phyloP scores from a whole-genome alignment of 2,113 vertebrate genomes.

The Hippoglossus stenolepis region DNA sequence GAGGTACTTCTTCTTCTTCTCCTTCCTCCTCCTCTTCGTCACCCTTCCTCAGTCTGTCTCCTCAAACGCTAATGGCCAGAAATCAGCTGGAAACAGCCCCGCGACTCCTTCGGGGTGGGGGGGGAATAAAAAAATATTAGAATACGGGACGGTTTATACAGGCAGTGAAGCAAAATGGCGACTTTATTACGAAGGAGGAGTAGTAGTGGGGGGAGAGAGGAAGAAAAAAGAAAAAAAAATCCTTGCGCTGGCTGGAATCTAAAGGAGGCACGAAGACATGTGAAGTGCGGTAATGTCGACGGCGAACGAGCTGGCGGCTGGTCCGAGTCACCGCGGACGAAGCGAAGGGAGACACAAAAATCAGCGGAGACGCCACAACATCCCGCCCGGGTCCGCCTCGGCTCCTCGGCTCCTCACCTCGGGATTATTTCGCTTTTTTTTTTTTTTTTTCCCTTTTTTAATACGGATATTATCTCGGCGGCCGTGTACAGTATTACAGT shows the following conservation, averaged over 20 bases:
- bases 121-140: conserved; percentile 70
- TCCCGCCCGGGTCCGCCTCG: conserved; percentile 41
- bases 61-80: conserved; percentile 66
- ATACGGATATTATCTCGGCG: conserved; percentile 81
- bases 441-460: neutral
- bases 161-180: conserved; percentile 95
- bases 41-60: conserved; percentile 62
- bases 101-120: conserved; percentile 57
- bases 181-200: conserved; percentile 92
- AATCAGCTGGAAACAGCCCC: conserved; percentile 55
- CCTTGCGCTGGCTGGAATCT: conserved; percentile 80
- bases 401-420: conserved; percentile 80
- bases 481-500: conserved; percentile 83
- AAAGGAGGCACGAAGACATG: conserved; percentile 82
- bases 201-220: conserved; percentile 26
- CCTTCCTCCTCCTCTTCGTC: neutral
- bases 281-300: conserved; percentile 78
- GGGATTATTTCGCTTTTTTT: conserved; percentile 67
- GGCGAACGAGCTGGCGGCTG: conserved; percentile 39
- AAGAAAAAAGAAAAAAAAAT: conserved; percentile 67
- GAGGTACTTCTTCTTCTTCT: conserved; percentile 68
- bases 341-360: conserved; percentile 67
- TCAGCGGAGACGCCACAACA: conserved; percentile 36
- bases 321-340: conserved; percentile 62
- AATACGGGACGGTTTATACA: conserved; percentile 84